Conservation (phyloP, 2,888 invertebrate genomes). For the Melinaea marsaeus region DNA sequence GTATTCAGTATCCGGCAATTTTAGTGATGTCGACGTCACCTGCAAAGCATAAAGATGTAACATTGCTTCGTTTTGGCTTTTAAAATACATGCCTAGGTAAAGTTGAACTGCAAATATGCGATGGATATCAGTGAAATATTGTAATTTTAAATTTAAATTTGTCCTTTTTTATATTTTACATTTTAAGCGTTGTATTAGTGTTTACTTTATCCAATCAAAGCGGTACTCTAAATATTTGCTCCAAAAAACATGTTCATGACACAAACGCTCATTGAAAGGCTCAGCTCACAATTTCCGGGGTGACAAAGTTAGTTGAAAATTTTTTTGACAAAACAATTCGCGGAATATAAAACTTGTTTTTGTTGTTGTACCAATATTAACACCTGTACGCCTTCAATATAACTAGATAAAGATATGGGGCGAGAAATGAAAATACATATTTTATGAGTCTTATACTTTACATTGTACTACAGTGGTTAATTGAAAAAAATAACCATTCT, state of each 20-base stretch:
- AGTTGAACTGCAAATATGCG: background rate
- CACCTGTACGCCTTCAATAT: background rate
- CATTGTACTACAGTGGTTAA: no score
- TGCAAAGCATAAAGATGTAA: constrained; percentile 3
- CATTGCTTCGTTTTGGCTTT: background rate
- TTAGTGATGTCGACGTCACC: constrained; percentile 6
- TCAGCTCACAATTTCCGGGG: constrained; percentile 15
- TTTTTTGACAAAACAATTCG: constrained; percentile 17
- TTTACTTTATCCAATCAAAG: background rate
- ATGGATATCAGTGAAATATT: background rate
- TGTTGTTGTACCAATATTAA: constrained; percentile 4
- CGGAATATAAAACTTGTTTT: constrained; percentile 4
- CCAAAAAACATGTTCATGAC: constrained; percentile 1
- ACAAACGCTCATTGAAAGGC: constrained; percentile 19
- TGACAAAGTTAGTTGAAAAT: constrained; percentile 22
- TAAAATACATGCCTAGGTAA: background rate
- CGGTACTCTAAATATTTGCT: background rate
- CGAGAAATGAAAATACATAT: background rate
- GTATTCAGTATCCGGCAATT: constrained; percentile 8
- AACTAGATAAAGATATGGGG: background rate
- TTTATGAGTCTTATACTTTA: no score
- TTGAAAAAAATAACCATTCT: no score
- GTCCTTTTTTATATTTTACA: background rate
- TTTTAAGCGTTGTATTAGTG: background rate
- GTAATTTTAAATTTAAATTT: background rate